Evolutionary conservation across 2,113 vertebrate genomes (phyloP).

Genomic region (Tilapia sparmanii): DNA sequence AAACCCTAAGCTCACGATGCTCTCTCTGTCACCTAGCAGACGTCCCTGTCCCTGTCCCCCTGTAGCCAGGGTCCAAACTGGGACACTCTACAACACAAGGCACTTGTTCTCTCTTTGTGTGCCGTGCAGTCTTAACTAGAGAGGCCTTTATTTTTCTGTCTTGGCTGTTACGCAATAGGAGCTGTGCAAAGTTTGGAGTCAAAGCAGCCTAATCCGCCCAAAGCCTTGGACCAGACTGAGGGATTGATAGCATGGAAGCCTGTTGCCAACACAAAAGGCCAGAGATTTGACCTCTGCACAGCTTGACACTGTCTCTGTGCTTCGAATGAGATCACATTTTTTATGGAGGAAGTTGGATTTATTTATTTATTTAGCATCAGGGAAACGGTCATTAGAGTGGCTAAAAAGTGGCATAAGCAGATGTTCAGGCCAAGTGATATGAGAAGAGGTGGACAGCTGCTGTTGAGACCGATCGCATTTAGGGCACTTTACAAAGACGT

Average conservation of each 20-base stretch:
- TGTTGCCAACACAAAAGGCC: constrained; percentile 55
- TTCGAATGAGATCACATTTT: not conserved
- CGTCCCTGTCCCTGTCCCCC: not conserved
- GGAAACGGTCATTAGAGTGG: not conserved
- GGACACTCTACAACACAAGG: constrained; percentile 36
- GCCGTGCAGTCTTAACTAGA: not conserved
- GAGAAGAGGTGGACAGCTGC: not conserved
- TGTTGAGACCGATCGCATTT: not conserved
- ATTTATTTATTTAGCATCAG: not conserved
- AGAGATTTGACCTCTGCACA: constrained; percentile 33
- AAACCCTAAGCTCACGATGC: not conserved
- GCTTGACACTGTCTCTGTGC: not conserved
- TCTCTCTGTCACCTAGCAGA: not conserved
- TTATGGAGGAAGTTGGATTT: not conserved
- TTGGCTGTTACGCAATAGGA: constrained; percentile 38
- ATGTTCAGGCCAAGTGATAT: not conserved
- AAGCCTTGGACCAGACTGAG: constrained; percentile 22
- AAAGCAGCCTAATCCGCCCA: constrained; percentile 53
- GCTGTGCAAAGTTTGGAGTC: constrained; percentile 46
- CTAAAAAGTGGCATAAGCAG: not conserved
- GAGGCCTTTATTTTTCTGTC: constrained; percentile 12
- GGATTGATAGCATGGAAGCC: constrained; percentile 13
- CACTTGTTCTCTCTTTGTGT: constrained; percentile 30
- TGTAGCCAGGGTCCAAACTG: not conserved
- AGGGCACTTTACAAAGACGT: not conserved